These are phyloP conservation scores for Cosmorhoe ocellata DNA, from an alignment of 2,888 invertebrate species.

Conservation along the genomic window DNA sequence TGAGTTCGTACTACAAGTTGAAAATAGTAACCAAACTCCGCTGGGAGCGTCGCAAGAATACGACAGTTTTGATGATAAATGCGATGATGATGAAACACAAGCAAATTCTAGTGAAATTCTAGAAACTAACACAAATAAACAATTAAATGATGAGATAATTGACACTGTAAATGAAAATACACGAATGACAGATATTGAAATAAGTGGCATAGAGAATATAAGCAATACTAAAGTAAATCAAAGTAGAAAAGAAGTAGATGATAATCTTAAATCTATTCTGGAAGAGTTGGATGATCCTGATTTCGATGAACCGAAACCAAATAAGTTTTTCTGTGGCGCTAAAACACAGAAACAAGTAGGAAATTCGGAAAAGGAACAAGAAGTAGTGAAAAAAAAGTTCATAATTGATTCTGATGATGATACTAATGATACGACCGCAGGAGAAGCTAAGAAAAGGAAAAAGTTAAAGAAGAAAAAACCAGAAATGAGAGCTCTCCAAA, in stretches of 20 bases:
- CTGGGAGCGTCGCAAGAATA: constrained; percentile 33
- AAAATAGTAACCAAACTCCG: constrained; percentile 26
- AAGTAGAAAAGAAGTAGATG: constrained; percentile 16
- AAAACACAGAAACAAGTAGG: constrained; percentile 27
- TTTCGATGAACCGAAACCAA: constrained; percentile 52
- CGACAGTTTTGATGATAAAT: constrained; percentile 20
- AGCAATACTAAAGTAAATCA: no score
- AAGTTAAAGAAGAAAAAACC: constrained; percentile 61
- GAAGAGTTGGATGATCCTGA: constrained; percentile 66
- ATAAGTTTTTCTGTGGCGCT: constrained; percentile 56
- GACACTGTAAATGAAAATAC: constrained; percentile 13
- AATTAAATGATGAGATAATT: background rate
- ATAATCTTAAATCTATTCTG: constrained; percentile 52
- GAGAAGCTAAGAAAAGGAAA: constrained; percentile 53
- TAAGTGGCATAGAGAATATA: background rate
- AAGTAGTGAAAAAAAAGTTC: constrained; percentile 59
- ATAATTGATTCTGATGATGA: constrained; percentile 74
- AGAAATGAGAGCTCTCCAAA: constrained; percentile 64
- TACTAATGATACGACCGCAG: constrained; percentile 34
- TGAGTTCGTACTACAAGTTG: constrained; percentile 55
- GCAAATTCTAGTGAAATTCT: constrained; percentile 8
- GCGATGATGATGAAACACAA: constrained; percentile 8
- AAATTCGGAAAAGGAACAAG: constrained; percentile 8
- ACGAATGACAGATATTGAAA: constrained; percentile 1
- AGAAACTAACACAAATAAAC: constrained; percentile 10